Conservation (phyloP, 1,140 invertebrate genomes). For the Drosophila fuyamai region DNA sequence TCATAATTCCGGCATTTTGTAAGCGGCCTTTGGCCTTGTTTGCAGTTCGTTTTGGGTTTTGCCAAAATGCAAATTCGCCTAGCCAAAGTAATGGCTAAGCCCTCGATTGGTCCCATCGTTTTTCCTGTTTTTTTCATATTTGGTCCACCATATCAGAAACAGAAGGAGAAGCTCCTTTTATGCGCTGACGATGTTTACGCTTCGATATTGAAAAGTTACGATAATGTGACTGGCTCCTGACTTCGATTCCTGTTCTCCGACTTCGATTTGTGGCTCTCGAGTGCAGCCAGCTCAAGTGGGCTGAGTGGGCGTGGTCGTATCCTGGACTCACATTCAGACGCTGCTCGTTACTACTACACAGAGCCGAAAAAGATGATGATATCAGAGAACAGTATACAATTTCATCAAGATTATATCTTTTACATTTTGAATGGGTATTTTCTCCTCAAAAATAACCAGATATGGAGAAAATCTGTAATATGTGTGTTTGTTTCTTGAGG, state of each 20-base stretch:
- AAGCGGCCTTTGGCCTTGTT: conserved; percentile 13
- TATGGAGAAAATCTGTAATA: too few relatives aligned
- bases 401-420: too few relatives aligned
- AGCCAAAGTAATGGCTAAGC: conserved; percentile 16
- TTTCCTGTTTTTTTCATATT: neutral
- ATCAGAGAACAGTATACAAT: neutral
- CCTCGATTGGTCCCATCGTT: neutral
- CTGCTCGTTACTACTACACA: conserved; percentile 16
- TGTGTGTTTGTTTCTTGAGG: too few relatives aligned
- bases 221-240: conserved; percentile 11
- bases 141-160: conserved; percentile 4
- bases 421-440: too few relatives aligned
- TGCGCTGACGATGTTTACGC: conserved; percentile 12
- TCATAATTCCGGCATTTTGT: conserved; percentile 32
- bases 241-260: neutral
- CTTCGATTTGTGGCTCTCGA: conserved; percentile 23
- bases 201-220: conserved; percentile 20
- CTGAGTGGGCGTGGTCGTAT: conserved; percentile 1
- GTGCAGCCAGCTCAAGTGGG: conserved; percentile 8
- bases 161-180: neutral
- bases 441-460: too few relatives aligned
- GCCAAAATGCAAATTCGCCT: conserved; percentile 1
- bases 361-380: neutral
- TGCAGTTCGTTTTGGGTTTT: neutral
- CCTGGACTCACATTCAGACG: conserved; percentile 3